Evolutionary conservation across 2,888 invertebrate genomes (phyloP).

Genomic region (Marronus borbonicus): DNA sequence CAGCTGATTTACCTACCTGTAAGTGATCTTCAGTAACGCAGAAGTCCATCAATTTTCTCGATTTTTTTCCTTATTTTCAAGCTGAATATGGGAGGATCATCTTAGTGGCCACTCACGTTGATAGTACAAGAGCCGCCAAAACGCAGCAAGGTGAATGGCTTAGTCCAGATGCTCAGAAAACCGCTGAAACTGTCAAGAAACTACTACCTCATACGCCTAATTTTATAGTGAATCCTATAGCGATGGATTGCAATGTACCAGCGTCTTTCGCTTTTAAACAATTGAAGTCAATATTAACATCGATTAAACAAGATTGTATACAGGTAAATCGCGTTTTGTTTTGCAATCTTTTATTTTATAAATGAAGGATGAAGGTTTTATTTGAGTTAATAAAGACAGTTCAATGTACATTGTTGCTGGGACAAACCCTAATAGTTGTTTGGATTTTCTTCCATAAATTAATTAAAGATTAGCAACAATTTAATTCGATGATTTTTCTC

Average conservation of each 20-base stretch:
- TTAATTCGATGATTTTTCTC: no score
- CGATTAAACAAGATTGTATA: constrained; percentile 72
- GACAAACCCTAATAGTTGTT: no score
- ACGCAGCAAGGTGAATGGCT: constrained; percentile 74
- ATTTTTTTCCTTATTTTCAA: constrained; percentile 61
- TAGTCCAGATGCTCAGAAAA: constrained; percentile 73
- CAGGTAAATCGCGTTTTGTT: constrained; percentile 67
- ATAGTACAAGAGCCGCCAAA: constrained; percentile 71
- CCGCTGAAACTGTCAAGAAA: constrained; percentile 69
- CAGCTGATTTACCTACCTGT: constrained; percentile 70
- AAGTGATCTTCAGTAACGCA: constrained; percentile 56
- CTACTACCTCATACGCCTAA: constrained; percentile 75
- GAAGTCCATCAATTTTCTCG: neutral
- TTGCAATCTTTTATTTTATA: no score
- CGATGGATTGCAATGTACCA: constrained; percentile 77
- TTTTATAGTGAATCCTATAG: constrained; percentile 73
- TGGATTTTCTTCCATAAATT: no score
- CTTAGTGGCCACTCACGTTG: constrained; percentile 78
- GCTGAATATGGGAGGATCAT: constrained; percentile 77
- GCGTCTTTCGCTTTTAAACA: constrained; percentile 76
- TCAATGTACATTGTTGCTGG: no score
- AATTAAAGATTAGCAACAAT: no score
- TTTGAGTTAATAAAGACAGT: no score
- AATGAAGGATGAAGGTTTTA: no score
- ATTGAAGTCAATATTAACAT: constrained; percentile 73